These are phyloP conservation scores for Alligator mississippiensis DNA, from an alignment of 2,113 vertebrate species.

Conservation along the genomic window DNA sequence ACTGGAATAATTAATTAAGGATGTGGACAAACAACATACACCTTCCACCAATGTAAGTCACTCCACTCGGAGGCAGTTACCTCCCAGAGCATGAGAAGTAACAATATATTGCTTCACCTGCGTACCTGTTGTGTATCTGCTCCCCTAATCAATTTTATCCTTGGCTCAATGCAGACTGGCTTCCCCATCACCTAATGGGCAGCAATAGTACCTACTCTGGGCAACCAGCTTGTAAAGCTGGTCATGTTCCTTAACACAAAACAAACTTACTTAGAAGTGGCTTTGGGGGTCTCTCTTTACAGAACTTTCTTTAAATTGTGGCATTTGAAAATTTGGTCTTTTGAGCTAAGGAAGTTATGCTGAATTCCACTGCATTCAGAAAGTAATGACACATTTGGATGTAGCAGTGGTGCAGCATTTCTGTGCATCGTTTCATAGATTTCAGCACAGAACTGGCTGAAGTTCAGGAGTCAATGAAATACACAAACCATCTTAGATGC, in stretches of 20 bases:
- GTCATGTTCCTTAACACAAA: too few relatives aligned
- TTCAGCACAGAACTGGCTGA: not conserved
- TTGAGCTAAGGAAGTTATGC: not conserved
- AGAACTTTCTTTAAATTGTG: not conserved
- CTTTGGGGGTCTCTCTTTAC: not conserved
- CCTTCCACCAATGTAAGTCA: too few relatives aligned
- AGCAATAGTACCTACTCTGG: too few relatives aligned
- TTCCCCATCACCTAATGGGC: not conserved
- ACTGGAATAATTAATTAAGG: not conserved
- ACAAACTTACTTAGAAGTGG: not conserved
- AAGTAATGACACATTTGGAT: not conserved
- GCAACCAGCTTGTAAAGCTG: too few relatives aligned
- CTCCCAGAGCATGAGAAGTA: too few relatives aligned
- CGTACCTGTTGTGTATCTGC: not conserved
- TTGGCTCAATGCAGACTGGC: not conserved
- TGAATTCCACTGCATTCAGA: not conserved
- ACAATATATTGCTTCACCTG: not conserved
- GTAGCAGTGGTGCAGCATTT: not conserved
- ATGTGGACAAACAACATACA: too few relatives aligned
- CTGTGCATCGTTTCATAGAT: not conserved
- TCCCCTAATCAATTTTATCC: fast-evolving
- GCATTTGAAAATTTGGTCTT: not conserved
- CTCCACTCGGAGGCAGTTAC: too few relatives aligned
- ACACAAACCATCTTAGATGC: not conserved
- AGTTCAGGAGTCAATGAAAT: not conserved